Evolutionary conservation across 2,888 invertebrate species (phyloP), one percentile per base, ranked within the genome.

Genomic region (Eupeodes luniger): DNA sequence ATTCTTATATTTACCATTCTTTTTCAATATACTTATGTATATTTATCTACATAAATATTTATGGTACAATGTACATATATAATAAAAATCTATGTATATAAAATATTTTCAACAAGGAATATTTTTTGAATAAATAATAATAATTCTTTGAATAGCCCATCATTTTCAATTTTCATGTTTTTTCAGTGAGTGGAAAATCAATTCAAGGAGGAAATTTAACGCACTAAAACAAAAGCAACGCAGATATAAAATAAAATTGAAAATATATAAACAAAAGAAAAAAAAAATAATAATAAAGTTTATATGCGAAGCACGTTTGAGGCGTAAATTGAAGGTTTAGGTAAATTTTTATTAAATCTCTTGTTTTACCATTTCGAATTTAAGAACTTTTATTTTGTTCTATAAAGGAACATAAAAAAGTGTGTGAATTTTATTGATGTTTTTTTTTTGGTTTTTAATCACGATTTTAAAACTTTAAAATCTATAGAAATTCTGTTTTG

Each of bases 281-380:
- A 36, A 27, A 40, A 36, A 44, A 3, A 16, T 16, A 16, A 5
- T 16, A 5, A 44, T 16, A 40, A 9, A 10, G 1, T 44, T 16
- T 44, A 36, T 53, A 79, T 75, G 75, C 59, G 69, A 49, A 64
- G 74, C 84, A 84, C 84, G 84, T 79, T 62, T 64, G 44, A 64
- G 81, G 72, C 76, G 69, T 76, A 72, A 79, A 79, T 78, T 84
- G 79, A 75, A 79, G 79, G 74, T 62, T 70, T 74, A 40, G 40
- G 40, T 40, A 69, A 49, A 49, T 69, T 70, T 77, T 76, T 85
- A 81, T 85, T 66, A 57, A 64, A 44, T 70, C 36, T 59, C 34
- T 12, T n/a, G 70, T 11, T 61, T 3, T 44, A 9, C 57, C 64
- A 76, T 77, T 81, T 81, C 36, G 11, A 67, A 53, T 67, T 67